Conservation (phyloP, 2,113 vertebrate genomes). For the Catagonus wagneri region DNA sequence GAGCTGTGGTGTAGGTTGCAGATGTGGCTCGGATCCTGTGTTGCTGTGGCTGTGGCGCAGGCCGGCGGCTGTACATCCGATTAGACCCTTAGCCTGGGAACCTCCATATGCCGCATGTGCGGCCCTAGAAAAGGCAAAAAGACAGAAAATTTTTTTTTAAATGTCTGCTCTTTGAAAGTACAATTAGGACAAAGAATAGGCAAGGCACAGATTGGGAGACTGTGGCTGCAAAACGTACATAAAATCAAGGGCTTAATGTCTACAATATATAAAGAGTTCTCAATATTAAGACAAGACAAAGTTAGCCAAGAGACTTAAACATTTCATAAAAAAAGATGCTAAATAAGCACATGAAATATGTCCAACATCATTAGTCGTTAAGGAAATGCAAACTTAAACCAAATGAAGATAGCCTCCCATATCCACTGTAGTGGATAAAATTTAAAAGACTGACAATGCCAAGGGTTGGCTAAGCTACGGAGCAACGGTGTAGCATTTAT, state of each 20-base stretch:
- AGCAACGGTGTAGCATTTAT: background rate
- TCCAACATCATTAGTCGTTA: background rate
- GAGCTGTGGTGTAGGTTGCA: no score
- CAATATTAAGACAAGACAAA: background rate
- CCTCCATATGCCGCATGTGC: no score
- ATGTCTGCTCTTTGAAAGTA: constrained; percentile 21
- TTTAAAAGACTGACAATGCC: background rate
- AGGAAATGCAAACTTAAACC: background rate
- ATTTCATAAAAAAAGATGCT: background rate
- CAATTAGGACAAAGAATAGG: constrained; percentile 4
- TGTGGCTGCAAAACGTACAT: background rate
- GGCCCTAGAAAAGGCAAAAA: no score
- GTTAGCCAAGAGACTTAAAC: background rate
- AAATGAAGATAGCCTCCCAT: background rate
- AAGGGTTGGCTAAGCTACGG: background rate
- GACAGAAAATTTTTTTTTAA: no score
- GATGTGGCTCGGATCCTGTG: no score
- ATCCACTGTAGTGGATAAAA: background rate
- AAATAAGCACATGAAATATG: background rate
- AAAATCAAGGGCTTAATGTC: background rate
- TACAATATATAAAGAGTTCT: background rate
- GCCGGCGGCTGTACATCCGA: no score
- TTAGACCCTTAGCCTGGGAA: no score
- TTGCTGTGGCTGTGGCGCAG: no score
- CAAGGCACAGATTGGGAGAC: background rate